phyloP scores from a whole-genome alignment of 2,888 invertebrate genomes.

The Camponotus fellah region DNA sequence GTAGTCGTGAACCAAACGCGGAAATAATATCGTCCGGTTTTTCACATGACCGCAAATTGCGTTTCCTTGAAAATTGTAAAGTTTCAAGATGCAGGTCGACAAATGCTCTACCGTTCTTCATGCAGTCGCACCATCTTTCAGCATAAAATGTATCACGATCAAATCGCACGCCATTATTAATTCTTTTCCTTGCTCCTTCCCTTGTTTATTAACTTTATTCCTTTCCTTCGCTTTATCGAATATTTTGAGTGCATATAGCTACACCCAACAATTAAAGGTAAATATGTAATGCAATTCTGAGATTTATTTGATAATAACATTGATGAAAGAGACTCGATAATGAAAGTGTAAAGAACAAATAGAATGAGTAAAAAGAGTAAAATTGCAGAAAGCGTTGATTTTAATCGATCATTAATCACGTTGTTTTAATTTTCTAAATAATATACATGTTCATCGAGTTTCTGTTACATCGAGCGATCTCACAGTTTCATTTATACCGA shows the following conservation, averaged over 20 bases:
- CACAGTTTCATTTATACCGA: not conserved
- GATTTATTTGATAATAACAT: not conserved
- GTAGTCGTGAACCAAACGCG: slow-evolving; percentile 3
- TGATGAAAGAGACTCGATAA: not conserved
- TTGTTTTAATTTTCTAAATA: slow-evolving; percentile 18
- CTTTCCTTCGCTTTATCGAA: not conserved
- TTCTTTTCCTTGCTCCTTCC: not conserved
- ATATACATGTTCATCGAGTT: slow-evolving; percentile 1
- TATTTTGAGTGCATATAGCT: not conserved
- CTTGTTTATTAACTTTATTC: not conserved
- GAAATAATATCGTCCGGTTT: slow-evolving; percentile 44
- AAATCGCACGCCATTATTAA: not conserved
- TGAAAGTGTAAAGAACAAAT: not conserved
- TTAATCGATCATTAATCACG: slow-evolving; percentile 35
- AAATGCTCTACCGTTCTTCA: not conserved
- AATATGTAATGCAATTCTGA: not conserved
- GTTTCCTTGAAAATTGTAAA: slow-evolving; percentile 19
- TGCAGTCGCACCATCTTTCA: not conserved
- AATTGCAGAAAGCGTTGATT: slow-evolving; percentile 1
- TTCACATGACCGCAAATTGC: slow-evolving; percentile 14
- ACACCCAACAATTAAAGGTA: not conserved
- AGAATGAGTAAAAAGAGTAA: not conserved
- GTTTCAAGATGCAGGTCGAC: not conserved
- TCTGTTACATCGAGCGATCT: not conserved
- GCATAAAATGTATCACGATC: not conserved